Evolutionary conservation across 2,888 invertebrate species (phyloP).

Genomic region (Nephrotoma guestfalica): DNA sequence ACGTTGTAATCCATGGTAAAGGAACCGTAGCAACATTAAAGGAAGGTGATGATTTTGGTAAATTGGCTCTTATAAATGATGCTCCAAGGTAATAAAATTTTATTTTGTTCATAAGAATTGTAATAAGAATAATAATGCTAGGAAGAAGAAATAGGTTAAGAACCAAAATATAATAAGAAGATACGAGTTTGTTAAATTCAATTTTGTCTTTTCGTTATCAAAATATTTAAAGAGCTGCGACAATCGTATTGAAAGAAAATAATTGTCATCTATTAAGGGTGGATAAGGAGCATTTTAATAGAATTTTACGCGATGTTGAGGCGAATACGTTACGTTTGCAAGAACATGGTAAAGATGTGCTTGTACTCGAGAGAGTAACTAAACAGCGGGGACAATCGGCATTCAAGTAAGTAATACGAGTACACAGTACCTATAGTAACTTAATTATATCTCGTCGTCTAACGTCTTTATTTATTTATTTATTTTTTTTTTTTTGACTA

Average conservation of each 20-base stretch:
- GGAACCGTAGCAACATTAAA: conserved; percentile 67
- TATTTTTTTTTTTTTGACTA: neutral
- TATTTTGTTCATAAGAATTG: conserved; percentile 3
- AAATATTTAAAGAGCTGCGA: conserved; percentile 47
- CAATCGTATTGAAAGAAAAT: conserved; percentile 64
- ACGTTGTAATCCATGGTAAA: conserved; percentile 72
- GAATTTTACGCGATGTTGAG: conserved; percentile 68
- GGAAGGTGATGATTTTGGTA: conserved; percentile 79
- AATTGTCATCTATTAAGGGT: conserved; percentile 72
- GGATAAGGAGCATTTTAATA: conserved; percentile 73
- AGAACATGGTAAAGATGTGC: conserved; percentile 70
- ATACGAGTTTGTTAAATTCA: neutral
- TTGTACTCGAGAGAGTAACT: conserved; percentile 60
- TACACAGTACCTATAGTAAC: neutral
- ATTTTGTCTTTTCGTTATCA: neutral
- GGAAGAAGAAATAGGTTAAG: conserved; percentile 4
- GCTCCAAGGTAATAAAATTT: conserved; percentile 50
- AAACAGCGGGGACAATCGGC: conserved; percentile 38
- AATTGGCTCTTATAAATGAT: conserved; percentile 71
- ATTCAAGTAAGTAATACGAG: conserved; percentile 42
- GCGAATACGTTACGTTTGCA: conserved; percentile 75
- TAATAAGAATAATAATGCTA: neutral
- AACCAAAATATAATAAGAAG: neutral
- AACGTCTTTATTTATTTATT: neutral
- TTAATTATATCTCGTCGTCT: neutral